Percentiles rank a stretch among this genome's conserved stretches.
These are phyloP conservation scores for Dynastes tityus DNA, from an alignment of 2,888 invertebrate species.

Conservation along the genomic window DNA sequence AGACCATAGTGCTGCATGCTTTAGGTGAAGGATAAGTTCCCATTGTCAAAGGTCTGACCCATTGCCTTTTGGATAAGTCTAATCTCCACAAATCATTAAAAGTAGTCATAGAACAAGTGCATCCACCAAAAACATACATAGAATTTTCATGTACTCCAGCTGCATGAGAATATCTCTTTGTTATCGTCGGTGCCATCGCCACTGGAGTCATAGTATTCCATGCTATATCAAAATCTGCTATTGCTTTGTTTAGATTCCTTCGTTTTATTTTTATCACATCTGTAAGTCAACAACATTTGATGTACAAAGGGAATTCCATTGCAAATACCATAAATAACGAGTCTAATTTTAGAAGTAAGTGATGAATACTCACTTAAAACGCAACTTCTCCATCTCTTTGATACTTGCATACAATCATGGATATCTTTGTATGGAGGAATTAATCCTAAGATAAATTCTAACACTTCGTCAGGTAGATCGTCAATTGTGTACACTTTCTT, in stretches of 20 bases:
- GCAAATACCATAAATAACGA: conserved; percentile 52
- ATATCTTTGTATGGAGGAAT: conserved; percentile 93
- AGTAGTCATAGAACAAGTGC: conserved; percentile 93
- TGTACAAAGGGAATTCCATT: conserved; percentile 52
- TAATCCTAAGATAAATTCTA: conserved; percentile 92
- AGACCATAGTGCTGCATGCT: conserved; percentile 94
- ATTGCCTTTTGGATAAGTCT: conserved; percentile 87
- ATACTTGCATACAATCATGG: conserved; percentile 88
- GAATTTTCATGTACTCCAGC: conserved; percentile 87
- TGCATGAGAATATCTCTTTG: conserved; percentile 93
- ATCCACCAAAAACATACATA: conserved; percentile 97
- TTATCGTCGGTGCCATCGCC: conserved; percentile 82
- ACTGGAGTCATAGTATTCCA: conserved; percentile 79
- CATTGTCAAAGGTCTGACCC: conserved; percentile 88
- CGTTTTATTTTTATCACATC: conserved; percentile 85
- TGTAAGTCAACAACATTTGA: conserved; percentile 68
- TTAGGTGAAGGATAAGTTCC: conserved; percentile 96
- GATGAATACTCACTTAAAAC: conserved; percentile 82
- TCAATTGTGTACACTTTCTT: conserved; percentile 70
- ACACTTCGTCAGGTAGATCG: conserved; percentile 92
- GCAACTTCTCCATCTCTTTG: conserved; percentile 88
- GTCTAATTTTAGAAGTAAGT: conserved; percentile 57
- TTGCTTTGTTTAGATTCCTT: conserved; percentile 83
- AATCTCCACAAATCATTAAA: conserved; percentile 98
- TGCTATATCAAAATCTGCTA: conserved; percentile 82